These are phyloP conservation scores for Euschistus heros DNA, from an alignment of 1,140 invertebrate species.

Conservation along the genomic window DNA sequence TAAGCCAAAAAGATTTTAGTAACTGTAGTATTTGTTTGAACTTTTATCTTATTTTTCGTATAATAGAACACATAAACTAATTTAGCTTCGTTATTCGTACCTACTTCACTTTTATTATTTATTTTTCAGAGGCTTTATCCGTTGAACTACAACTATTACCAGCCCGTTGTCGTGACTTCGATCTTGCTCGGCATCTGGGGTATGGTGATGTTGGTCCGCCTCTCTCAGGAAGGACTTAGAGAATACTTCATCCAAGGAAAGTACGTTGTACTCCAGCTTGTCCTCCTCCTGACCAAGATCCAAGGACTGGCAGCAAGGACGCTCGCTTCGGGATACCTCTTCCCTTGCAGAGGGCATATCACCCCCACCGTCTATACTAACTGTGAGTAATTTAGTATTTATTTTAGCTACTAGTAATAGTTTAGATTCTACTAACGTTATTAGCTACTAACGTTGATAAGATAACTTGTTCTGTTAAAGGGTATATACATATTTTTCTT, in stretches of 20 bases:
- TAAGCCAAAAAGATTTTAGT: constrained; percentile 14
- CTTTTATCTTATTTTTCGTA: no score
- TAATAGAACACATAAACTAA: no score
- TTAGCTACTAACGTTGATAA: no score
- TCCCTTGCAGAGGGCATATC: constrained; percentile 34
- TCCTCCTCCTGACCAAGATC: constrained; percentile 33
- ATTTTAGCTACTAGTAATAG: no score
- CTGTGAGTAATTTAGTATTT: constrained; percentile 36
- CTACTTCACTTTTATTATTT: no score
- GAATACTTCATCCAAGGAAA: constrained; percentile 33
- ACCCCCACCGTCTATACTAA: constrained; percentile 39
- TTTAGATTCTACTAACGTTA: no score
- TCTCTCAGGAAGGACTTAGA: constrained; percentile 37
- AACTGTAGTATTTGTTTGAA: no score
- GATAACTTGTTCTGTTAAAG: no score
- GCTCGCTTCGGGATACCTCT: constrained; percentile 26
- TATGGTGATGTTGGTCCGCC: constrained; percentile 44
- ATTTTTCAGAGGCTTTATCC: constrained; percentile 45
- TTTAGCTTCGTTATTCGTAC: no score
- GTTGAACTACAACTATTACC: constrained; percentile 46
- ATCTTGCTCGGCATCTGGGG: constrained; percentile 52
- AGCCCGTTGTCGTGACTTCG: constrained; percentile 45
- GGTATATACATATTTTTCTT: no score
- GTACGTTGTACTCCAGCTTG: constrained; percentile 33
- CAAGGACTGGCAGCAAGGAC: constrained; percentile 31